Evolutionary conservation across 2,797 vertebrate species (phyloP), one percentile per base, ranked within the genome.

Genomic region (Lagodon rhomboides): DNA sequence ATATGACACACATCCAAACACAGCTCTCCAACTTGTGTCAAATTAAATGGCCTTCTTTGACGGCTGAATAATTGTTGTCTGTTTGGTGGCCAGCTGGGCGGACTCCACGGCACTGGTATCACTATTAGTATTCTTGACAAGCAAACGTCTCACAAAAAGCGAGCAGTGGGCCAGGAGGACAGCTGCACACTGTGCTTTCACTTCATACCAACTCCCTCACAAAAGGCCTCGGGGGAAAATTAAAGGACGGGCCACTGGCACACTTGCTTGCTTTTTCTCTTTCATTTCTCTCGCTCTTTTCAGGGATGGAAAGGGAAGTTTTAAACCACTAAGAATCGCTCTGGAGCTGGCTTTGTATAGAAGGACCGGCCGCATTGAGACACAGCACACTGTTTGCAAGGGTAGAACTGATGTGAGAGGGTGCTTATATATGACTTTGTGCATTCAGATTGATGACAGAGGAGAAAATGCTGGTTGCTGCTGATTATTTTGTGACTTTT

Each of bases 151-250:
- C 79, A 93, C 90, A 93, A 87, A 94, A 89, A 92, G 86, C 65
- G 20, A 90, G 91, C 76, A 89, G 82, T 58, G 80, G 86, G 83
- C 90, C 88, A 90, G 93, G 73, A 74, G 89, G 92, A 90, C 94
- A 94, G 94, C 94, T 94, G 94, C 93, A 88, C 90, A 90, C 89
- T 93, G 90, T 85, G 92, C 91, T 92, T 94, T 93, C 92, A 92
- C 91, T 92, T 88, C 73, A 79, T 79, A 87, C 86, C 84, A 34
- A 85, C 88, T 85, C 79, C 82, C 86, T 87, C 44, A 92, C 90
- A 93, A 93, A 94, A 83, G 82, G 75, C 86, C 82, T 83, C 72
- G 23, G 84, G 75, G 88, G 77, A 82, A 92, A 90, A 93, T 93
- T 92, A 93, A 94, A 94, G 91, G 90, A 93, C 90, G 73, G 86